A percentile compares a stretch with the other conserved stretches of the same genome.
Evolutionary conservation across 2,888 invertebrate genomes (phyloP).

Genomic region (Chydorus sphaericus): DNA sequence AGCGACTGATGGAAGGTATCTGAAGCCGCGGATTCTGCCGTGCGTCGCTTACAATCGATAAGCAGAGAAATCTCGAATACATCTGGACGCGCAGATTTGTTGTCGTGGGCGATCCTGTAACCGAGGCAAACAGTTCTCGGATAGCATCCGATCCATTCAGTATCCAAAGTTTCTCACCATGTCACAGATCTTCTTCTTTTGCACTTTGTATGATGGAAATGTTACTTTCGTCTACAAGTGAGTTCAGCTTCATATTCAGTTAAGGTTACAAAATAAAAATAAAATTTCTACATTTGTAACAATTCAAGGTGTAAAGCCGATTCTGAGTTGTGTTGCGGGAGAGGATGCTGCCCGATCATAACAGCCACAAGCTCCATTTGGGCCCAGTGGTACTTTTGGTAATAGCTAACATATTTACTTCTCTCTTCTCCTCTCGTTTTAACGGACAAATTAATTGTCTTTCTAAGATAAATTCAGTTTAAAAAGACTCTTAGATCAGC

Average conservation of each 20-base stretch:
- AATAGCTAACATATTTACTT: background rate
- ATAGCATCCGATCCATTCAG: too few relatives aligned
- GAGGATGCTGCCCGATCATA: slow-evolving; percentile 1
- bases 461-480: background rate
- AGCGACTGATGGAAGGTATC: too few relatives aligned
- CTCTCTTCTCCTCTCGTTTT: too few relatives aligned
- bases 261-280: background rate
- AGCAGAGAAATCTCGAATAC: too few relatives aligned
- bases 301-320: slow-evolving; percentile 5
- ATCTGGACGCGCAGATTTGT: too few relatives aligned
- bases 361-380: background rate
- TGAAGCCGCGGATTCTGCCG: too few relatives aligned
- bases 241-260: background rate
- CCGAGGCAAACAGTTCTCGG: too few relatives aligned
- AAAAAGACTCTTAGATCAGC: background rate
- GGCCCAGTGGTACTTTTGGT: slow-evolving; percentile 11
- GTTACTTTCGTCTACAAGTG: slow-evolving; percentile 8
- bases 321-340: slow-evolving; percentile 6
- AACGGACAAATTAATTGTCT: background rate
- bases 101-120: too few relatives aligned
- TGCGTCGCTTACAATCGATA: too few relatives aligned
- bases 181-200: slow-evolving; percentile 10
- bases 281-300: background rate
- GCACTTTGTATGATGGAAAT: slow-evolving; percentile 5
- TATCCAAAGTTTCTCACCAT: background rate